phyloP scores from a whole-genome alignment of 2,113 vertebrate species.

The Microtus pennsylvanicus region DNA sequence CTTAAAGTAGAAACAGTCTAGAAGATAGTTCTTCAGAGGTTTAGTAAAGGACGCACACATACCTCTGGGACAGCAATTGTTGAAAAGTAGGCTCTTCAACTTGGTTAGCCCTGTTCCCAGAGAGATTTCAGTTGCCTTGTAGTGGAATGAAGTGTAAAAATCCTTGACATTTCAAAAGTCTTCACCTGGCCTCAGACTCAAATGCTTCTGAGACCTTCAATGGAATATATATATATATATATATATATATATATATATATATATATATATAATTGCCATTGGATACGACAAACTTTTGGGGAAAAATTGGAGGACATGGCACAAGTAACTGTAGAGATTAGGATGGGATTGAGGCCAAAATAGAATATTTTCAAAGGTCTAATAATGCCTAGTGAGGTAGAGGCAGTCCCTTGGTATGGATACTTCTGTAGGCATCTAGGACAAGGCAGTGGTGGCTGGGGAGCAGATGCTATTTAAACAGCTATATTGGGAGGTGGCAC shows the following conservation, averaged over 20 bases:
- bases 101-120: background rate
- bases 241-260: too few relatives aligned
- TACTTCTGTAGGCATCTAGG: background rate
- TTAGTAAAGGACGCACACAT: background rate
- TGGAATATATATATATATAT: background rate
- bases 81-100: background rate
- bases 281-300: background rate
- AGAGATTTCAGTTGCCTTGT: background rate
- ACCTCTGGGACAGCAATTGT: background rate
- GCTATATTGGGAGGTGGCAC: background rate
- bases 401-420: background rate
- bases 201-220: background rate
- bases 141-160: background rate
- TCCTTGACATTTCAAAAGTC: background rate
- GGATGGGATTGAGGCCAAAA: background rate
- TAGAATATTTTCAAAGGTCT: background rate
- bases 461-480: slow-evolving; percentile 13
- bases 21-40: background rate
- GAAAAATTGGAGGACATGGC: slow-evolving; percentile 7
- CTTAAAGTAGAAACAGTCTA: background rate
- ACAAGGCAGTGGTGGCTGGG: background rate
- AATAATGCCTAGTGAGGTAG: background rate
- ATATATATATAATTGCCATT: background rate
- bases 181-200: background rate
- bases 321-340: background rate